Evolutionary conservation across 2,888 invertebrate species (phyloP), one percentile per base, ranked within the genome.

Genomic region (Drosophila subsilvestris): DNA sequence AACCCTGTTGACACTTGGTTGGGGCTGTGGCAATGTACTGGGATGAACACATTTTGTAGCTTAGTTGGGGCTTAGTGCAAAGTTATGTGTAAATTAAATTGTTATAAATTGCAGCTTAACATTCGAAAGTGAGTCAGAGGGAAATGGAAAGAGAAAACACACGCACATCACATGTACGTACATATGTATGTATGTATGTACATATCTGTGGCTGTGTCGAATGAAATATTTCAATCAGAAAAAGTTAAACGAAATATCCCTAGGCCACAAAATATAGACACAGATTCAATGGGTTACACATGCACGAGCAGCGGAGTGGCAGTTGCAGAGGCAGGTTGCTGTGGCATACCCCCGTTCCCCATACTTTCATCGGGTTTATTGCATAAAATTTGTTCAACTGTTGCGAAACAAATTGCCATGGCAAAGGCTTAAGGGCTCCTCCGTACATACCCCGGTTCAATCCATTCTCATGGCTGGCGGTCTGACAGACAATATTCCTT

Each of bases 371-470:
- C 20, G 44, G 49, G 48, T 32, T 72, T 70, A 57, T 72, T 72
- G 73, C 71, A 70, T 74, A 63, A 68, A 81, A 85, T 81, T 74
- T 75, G 71, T 63, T 71, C 82, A 87, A 87, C 86, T 87, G 88
- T 85, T 87, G 88, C 83, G 67, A 74, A 77, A 85, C 86, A 85
- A 85, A 85, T 87, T 83, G 88, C 66, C 75, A 79, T 81, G 86
- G 70, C 77, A 79, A 75, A 57, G 68, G 60, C 79, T 81, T 79
- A 68, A 67, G 66, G 60, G 44, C 67, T 70, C 44, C 44, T 51
- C 63, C 37, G 63, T 12, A 12, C 32, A n/a, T n/a, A n/a, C n/a
- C n/a, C n/a, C n/a, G n/a, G n/a, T n/a, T n/a, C n/a, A 37, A 14
- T 12, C n/a, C 44, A 18, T 55, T 66, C 32, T 66, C 32, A 25